These are phyloP conservation scores for Conchocele bisecta DNA, from an alignment of 2,888 invertebrate species.

Conservation along the genomic window DNA sequence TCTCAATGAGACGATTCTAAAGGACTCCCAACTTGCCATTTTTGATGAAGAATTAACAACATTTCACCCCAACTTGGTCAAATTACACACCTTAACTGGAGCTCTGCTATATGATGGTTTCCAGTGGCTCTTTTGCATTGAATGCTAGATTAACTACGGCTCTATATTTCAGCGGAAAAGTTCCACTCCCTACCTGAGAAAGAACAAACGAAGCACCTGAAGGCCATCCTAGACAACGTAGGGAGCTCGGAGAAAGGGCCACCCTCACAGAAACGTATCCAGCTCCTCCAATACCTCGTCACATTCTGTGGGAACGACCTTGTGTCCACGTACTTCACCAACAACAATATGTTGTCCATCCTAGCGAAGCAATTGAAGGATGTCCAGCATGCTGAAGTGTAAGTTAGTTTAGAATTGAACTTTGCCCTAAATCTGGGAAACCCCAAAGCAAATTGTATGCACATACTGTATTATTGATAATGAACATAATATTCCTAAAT, in stretches of 20 bases:
- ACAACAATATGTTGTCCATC: constrained; percentile 63
- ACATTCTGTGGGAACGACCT: constrained; percentile 64
- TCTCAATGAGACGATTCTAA: too few relatives aligned
- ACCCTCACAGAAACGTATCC: constrained; percentile 79
- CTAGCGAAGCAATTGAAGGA: constrained; percentile 79
- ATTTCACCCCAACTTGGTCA: too few relatives aligned
- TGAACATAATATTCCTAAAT: too few relatives aligned
- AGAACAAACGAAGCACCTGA: constrained; percentile 76
- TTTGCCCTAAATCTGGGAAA: neutral
- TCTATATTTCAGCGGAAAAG: constrained; percentile 68
- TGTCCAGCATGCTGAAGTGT: constrained; percentile 79
- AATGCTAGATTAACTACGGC: too few relatives aligned
- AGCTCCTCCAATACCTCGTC: constrained; percentile 79
- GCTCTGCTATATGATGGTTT: too few relatives aligned
- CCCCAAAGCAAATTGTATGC: too few relatives aligned
- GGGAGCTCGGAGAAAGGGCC: constrained; percentile 78
- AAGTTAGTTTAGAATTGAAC: constrained; percentile 50
- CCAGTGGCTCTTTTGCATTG: too few relatives aligned
- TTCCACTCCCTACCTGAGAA: constrained; percentile 71
- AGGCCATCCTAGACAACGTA: constrained; percentile 70
- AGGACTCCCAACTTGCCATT: too few relatives aligned
- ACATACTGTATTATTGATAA: too few relatives aligned
- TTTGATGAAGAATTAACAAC: too few relatives aligned
- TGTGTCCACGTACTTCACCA: constrained; percentile 68
- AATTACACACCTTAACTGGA: too few relatives aligned